Conservation (phyloP, 2,113 vertebrate species). For the Phalacrocorax carbo region DNA sequence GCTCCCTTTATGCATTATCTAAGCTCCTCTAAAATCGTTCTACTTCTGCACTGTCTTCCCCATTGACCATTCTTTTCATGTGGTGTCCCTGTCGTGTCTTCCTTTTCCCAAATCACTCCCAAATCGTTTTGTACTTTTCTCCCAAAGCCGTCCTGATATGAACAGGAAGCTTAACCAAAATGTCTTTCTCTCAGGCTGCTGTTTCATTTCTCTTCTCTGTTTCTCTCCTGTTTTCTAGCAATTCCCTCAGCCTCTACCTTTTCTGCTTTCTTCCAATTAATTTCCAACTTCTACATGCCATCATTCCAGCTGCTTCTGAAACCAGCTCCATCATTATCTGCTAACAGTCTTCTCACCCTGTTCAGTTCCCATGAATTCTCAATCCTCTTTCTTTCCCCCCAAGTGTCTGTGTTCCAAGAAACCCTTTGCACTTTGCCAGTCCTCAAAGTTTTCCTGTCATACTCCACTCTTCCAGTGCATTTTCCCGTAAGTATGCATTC, state of each 20-base stretch:
- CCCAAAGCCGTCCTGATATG: neutral
- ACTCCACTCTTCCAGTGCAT: neutral
- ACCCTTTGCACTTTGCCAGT: neutral
- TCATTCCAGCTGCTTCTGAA: neutral
- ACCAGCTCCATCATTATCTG: neutral
- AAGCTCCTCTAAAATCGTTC: neutral
- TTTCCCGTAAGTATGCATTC: neutral
- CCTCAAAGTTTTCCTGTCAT: neutral
- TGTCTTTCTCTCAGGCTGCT: neutral
- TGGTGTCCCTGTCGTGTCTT: neutral
- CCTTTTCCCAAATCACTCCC: neutral
- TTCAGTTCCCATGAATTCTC: neutral
- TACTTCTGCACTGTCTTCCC: neutral
- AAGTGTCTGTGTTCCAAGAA: neutral
- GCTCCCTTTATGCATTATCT: neutral
- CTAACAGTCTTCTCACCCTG: neutral
- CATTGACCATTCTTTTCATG: neutral
- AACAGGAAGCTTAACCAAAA: neutral
- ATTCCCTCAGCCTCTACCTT: neutral
- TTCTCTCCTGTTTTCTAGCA: neutral
- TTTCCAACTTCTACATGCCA: neutral
- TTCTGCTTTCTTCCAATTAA: neutral
- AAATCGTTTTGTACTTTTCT: neutral
- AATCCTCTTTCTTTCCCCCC: rapidly evolving
- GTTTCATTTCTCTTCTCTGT: neutral